phyloP scores from a whole-genome alignment of 23 tunicate genomes.

The Phallusia fumigata region DNA sequence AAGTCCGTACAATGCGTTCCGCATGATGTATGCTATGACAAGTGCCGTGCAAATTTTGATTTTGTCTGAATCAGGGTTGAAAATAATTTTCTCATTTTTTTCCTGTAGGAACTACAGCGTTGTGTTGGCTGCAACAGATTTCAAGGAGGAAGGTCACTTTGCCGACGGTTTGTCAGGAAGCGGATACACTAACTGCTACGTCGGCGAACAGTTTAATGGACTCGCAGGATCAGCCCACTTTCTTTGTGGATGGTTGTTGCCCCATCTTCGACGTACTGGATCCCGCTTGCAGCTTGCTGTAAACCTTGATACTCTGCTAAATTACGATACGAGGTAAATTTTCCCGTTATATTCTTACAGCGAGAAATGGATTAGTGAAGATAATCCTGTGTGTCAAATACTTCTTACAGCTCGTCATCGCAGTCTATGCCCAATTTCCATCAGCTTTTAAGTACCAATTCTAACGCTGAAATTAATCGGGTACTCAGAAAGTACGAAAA shows the following conservation, averaged over 20 bases:
- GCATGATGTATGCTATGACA: too few species aligned
- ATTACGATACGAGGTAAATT: slow-evolving; percentile 53
- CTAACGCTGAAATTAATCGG: not conserved
- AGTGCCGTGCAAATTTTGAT: too few species aligned
- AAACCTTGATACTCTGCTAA: slow-evolving; percentile 67
- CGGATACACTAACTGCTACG: slow-evolving; percentile 55
- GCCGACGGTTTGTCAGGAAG: slow-evolving; percentile 40
- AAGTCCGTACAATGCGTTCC: too few species aligned
- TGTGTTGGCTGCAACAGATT: slow-evolving; percentile 67
- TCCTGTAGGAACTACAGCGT: slow-evolving; percentile 53
- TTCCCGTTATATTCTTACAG: too few species aligned
- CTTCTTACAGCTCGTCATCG: not conserved
- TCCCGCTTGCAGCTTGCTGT: slow-evolving; percentile 45
- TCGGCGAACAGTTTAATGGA: slow-evolving; percentile 44
- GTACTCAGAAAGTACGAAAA: not conserved
- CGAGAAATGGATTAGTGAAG: too few species aligned
- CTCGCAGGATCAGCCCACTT: slow-evolving; percentile 70
- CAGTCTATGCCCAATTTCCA: not conserved
- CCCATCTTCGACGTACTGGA: slow-evolving; percentile 54
- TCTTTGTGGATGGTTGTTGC: slow-evolving; percentile 71
- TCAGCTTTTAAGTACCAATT: not conserved
- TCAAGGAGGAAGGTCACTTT: slow-evolving; percentile 70
- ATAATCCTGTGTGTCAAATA: too few species aligned
- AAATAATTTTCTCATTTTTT: too few species aligned
- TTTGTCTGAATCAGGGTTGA: too few species aligned